phyloP scores from a whole-genome alignment of 2,888 invertebrate species.

The Cantharis rustica region DNA sequence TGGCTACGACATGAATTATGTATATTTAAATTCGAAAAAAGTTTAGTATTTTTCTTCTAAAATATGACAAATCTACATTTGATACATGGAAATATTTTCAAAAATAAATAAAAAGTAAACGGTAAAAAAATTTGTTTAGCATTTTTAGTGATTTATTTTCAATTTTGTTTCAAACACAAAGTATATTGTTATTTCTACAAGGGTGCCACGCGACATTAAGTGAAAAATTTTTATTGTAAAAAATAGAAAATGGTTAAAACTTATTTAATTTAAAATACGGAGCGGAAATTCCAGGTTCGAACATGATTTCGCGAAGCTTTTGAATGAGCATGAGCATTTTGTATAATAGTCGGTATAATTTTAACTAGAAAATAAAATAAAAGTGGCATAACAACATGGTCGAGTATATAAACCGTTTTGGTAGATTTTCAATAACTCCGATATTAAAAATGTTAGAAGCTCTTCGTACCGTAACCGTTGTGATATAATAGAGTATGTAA shows the following conservation, averaged over 20 bases:
- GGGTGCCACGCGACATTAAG: neutral
- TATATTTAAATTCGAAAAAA: neutral
- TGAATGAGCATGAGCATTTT: neutral
- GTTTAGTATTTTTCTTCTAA: neutral
- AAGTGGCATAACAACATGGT: neutral
- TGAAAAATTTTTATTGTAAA: neutral
- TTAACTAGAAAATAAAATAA: neutral
- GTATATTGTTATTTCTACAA: neutral
- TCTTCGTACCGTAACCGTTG: neutral
- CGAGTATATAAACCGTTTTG: neutral
- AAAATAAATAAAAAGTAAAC: neutral
- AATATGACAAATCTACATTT: neutral
- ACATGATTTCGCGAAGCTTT: neutral
- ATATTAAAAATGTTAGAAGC: neutral
- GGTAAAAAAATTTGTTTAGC: neutral
- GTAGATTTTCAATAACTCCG: neutral
- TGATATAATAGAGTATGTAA: neutral
- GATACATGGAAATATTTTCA: neutral
- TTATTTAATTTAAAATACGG: neutral
- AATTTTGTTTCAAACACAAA: neutral
- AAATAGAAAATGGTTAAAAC: neutral
- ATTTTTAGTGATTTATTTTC: neutral
- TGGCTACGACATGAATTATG: neutral
- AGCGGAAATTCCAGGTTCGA: neutral
- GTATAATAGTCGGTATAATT: neutral